Evolutionary conservation across 2,113 vertebrate genomes (phyloP).

Genomic region (Oostethus manadensis): DNA sequence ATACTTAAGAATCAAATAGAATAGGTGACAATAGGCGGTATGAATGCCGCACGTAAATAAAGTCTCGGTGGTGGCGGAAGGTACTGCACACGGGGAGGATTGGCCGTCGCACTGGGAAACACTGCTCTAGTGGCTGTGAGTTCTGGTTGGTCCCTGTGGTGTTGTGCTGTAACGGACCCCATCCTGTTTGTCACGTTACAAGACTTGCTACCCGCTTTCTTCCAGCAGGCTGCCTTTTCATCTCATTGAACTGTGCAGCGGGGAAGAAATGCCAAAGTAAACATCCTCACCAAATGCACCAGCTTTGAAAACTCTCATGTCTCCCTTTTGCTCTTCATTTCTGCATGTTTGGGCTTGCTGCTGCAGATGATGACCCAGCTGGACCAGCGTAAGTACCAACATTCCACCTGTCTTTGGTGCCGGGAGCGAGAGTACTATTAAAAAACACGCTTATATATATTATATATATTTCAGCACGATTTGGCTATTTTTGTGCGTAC

Average conservation of each 20-base stretch:
- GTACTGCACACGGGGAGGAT: too few species aligned
- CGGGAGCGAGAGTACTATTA: conserved; percentile 2
- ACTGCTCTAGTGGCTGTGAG: neutral
- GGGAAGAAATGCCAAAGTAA: neutral
- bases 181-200: conserved; percentile 5
- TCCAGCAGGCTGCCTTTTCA: conserved; percentile 11
- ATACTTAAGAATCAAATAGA: too few species aligned
- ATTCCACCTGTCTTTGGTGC: conserved; percentile 8
- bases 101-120: too few species aligned
- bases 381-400: conserved; percentile 87
- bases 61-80: too few species aligned
- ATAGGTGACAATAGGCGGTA: too few species aligned
- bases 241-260: conserved; percentile 14
- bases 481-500: too few species aligned
- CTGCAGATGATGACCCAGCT: conserved; percentile 91
- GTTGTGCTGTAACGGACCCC: conserved; percentile 18
- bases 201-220: neutral
- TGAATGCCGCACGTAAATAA: too few species aligned
- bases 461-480: too few species aligned
- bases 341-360: conserved; percentile 46
- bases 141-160: conserved; percentile 16
- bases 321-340: conserved; percentile 61
- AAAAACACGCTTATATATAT: too few species aligned
- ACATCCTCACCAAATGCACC: neutral
- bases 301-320: conserved; percentile 1